These are phyloP conservation scores for Phaedon cochleariae DNA, from an alignment of 2,888 invertebrate genomes.

Conservation along the genomic window DNA sequence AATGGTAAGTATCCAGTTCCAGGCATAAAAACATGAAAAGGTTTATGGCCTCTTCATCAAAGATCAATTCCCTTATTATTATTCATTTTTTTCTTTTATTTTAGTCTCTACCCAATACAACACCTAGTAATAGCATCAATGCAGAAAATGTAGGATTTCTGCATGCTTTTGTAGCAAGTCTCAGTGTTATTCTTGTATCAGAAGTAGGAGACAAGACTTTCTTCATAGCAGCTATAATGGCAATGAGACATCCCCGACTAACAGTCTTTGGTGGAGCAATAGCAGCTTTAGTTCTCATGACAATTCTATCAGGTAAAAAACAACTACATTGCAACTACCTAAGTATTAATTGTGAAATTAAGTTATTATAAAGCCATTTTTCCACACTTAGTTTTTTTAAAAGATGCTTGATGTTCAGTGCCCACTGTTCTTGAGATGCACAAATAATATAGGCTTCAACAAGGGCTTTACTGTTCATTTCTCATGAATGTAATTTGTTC, in stretches of 20 bases:
- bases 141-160: conserved; percentile 76
- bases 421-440: too few species aligned
- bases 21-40: too few species aligned
- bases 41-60: too few species aligned
- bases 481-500: too few species aligned
- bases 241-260: conserved; percentile 94
- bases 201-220: conserved; percentile 99
- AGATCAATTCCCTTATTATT: too few species aligned
- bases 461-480: too few species aligned
- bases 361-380: background rate
- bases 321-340: too few species aligned
- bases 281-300: conserved; percentile 91
- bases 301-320: conserved; percentile 80
- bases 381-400: too few species aligned
- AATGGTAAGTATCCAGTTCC: conserved; percentile 32
- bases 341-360: too few species aligned
- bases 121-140: conserved; percentile 22
- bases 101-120: conserved; percentile 20
- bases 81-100: background rate
- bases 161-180: conserved; percentile 93
- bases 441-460: too few species aligned
- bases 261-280: conserved; percentile 95
- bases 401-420: too few species aligned
- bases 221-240: conserved; percentile 99
- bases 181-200: conserved; percentile 96